Evolutionary conservation across 1,140 invertebrate species (phyloP), one percentile per base, ranked within the genome.

Genomic region (Ceratina japonica): DNA sequence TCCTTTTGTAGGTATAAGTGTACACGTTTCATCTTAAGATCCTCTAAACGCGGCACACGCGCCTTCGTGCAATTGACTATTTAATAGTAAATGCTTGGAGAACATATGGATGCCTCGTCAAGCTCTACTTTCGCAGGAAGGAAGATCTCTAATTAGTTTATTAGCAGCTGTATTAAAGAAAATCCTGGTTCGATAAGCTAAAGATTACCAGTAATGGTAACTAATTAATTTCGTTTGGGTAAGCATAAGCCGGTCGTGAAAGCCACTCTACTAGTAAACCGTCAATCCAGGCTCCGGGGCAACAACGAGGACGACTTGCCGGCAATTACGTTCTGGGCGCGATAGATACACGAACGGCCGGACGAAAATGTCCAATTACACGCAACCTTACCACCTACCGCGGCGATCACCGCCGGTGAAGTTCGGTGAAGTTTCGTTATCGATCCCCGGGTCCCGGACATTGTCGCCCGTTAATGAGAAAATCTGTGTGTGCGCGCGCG

Each of bases 341-440:
- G 70, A 75, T 65, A 68, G 78, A 80, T 75, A 74, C 49, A 65
- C 37, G 37, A 37, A 37, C 37, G 54, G 37, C 37, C 77, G 61
- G 20, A 62, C 71, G 74, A 58, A 79, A 82, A 80, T 68, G 73
- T 69, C 79, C 79, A 77, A 80, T 80, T 84, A 86, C 77, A 82
- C 75, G 80, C 73, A 77, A 73, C 72, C 71, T 82, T 81, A 84
- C 70, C 64, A 71, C 73, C 66, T 76, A 81, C 74, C 75, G 80
- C 71, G 83, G 77, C 79, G 83, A 86, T 83, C 78, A 79, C 83
- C 73, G 75, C 79, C 71, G 63, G 63, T 68, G 78, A 71, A 24
- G 65, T 56, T 64, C 71, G 63, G 63, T 68, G 78, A 71, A 24
- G 65, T 56, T 64, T 63, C 79, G 73, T 76, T 80, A 80, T 80